Base-by-base conservation (phyloP, 2,797 vertebrate genomes). In the Vireo griseus region DNA sequence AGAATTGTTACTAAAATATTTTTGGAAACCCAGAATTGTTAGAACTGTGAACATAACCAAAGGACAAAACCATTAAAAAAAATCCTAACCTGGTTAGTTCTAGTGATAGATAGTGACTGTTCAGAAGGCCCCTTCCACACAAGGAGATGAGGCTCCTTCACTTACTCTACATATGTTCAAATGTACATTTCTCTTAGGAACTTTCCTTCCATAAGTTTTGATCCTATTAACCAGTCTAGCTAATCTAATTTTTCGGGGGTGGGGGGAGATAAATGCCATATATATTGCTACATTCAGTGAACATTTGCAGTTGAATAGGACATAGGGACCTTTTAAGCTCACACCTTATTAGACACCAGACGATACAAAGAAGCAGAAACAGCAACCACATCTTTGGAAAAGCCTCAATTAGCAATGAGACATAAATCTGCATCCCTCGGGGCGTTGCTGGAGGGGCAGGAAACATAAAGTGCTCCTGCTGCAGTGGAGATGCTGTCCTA, bases 341-440 rank as follows among this genome's bases (percentile, higher is more conserved):
- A 35, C 65, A 92, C 78, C 89, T 93, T 96, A 35, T 79, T 76
- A 95, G 67, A 93, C 51, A 89, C 40, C 72, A 86, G 48, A 85
- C 55, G 80, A 73, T 6, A 71, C n/a, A 88, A 80, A 81, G 62
- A 37, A 74, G 57, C 68, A 94, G 75, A 71, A 91, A 57, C 24
- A 84, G 76, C 17, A 26, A 39, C n/a, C 5, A 5, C 14, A 37
- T 74, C 84, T 91, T 83, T 88, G 68, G 81, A 65, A 83, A 90
- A 91, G 42, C 72, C 79, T 83, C 87, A 84, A 11, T 67, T 74
- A 83, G 28, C 1, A 3, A 61, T 10, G 68, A 88, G 63, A 73
- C 59, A 81, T 39, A 82, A 93, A 89, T 79, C 59, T 94, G 0
- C 68, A 35, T 59, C 84, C 59, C 81, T 24, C 0, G 0, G 37